Percentiles rank a stretch among this genome's conserved stretches.
Evolutionary conservation across 2,113 vertebrate genomes (phyloP).

Genomic region (Pygoscelis antarcticus): DNA sequence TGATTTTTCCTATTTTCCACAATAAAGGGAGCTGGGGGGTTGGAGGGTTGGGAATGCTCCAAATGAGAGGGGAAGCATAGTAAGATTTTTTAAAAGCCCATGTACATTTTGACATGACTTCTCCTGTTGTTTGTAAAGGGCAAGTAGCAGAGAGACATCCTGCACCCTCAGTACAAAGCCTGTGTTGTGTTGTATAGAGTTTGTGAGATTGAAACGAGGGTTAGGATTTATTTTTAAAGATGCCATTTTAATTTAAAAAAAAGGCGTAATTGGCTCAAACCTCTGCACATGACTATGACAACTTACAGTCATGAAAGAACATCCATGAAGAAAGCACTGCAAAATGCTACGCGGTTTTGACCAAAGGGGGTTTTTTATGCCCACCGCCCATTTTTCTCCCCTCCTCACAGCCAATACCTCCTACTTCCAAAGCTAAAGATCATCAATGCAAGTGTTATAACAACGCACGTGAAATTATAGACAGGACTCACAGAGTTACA

Average conservation of each 20-base stretch:
- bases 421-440: neutral
- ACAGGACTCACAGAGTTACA: neutral
- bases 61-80: neutral
- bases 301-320: neutral
- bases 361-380: neutral
- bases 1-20: neutral
- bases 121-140: neutral
- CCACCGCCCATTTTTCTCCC: neutral
- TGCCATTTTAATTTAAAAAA: neutral
- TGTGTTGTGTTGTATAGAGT: neutral
- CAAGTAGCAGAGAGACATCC: neutral
- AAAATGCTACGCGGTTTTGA: neutral
- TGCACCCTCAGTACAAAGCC: neutral
- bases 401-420: neutral
- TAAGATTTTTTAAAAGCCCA: neutral
- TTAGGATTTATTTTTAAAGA: neutral
- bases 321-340: neutral
- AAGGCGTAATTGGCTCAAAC: neutral
- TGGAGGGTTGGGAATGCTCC: neutral
- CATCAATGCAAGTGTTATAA: neutral
- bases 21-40: neutral
- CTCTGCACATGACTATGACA: neutral
- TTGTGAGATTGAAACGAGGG: neutral
- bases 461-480: neutral
- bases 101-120: neutral